Percentiles rank a stretch among this genome's conserved stretches.
Evolutionary conservation across 2,797 vertebrate genomes (phyloP).

Genomic region (Streptopelia turtur): DNA sequence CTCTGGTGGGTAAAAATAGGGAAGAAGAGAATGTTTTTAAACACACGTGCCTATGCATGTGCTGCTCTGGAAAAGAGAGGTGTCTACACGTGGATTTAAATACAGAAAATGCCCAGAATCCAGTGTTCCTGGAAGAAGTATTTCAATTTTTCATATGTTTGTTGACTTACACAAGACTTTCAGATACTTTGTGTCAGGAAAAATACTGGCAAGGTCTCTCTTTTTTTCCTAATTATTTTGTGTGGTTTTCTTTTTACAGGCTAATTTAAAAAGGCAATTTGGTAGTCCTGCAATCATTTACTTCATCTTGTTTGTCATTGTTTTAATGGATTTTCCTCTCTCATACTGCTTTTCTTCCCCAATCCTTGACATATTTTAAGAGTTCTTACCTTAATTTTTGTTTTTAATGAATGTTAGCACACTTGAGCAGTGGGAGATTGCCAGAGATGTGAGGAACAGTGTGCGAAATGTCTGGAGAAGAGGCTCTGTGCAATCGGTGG

Average conservation of each 20-base stretch:
- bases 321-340: not conserved
- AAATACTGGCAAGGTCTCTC: not conserved
- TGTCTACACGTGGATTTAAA: not conserved
- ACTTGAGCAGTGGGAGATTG: not conserved
- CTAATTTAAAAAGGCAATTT: not conserved
- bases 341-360: not conserved
- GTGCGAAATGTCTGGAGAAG: constrained; percentile 44
- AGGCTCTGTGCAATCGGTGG: not conserved
- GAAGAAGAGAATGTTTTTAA: not conserved
- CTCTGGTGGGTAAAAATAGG: not conserved
- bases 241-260: not conserved
- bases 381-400: not conserved
- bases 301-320: not conserved
- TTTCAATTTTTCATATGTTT: not conserved
- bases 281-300: not conserved
- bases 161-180: not conserved
- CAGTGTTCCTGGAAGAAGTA: not conserved
- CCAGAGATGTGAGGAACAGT: not conserved
- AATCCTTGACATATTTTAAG: not conserved
- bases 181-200: not conserved
- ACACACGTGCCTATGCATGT: fast-evolving
- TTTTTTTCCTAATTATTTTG: not conserved
- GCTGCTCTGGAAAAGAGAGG: not conserved
- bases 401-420: not conserved
- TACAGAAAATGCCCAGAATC: not conserved